Evolutionary conservation across 1,140 invertebrate species (phyloP).

Genomic region (Ips typographus): DNA sequence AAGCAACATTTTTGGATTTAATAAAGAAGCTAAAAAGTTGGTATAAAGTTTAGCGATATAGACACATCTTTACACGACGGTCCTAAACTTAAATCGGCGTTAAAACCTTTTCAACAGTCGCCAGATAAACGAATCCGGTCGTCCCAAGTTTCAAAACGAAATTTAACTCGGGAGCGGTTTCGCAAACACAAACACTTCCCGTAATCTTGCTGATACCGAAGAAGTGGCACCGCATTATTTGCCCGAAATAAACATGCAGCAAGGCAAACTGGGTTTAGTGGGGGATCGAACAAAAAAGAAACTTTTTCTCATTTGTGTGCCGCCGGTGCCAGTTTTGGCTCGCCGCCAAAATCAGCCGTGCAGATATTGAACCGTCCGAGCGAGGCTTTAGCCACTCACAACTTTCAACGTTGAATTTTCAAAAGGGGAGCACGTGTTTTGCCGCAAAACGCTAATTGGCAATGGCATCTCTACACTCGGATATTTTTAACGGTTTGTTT

Average conservation of each 20-base stretch:
- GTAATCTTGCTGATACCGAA: slow-evolving; percentile 9
- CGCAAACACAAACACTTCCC: slow-evolving; percentile 12
- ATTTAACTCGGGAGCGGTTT: slow-evolving; percentile 9
- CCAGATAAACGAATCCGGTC: background rate
- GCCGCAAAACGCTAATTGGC: background rate
- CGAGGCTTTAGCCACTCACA: background rate
- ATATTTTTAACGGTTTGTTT: too few species aligned
- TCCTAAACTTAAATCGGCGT: background rate
- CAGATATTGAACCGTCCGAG: slow-evolving; percentile 10
- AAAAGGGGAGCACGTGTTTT: slow-evolving; percentile 1
- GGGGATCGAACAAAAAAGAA: slow-evolving; percentile 13
- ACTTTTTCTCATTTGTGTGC: slow-evolving; percentile 7
- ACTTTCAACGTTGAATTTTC: background rate
- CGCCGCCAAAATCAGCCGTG: slow-evolving; percentile 3
- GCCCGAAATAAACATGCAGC: slow-evolving; percentile 10
- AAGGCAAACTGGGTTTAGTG: background rate
- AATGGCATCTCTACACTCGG: background rate
- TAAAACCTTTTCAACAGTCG: slow-evolving; percentile 2
- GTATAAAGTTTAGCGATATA: too few species aligned
- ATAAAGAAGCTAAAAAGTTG: too few species aligned
- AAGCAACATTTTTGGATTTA: too few species aligned
- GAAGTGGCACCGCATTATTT: slow-evolving; percentile 12
- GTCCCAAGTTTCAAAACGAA: slow-evolving; percentile 1
- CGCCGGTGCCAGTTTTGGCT: slow-evolving; percentile 7
- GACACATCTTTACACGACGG: too few species aligned